Evolutionary conservation across 35 echinoderm and acorn worm species (phyloP), one percentile per base, ranked within the genome.

Genomic region (Hemicentrotus pulcherrimus): DNA sequence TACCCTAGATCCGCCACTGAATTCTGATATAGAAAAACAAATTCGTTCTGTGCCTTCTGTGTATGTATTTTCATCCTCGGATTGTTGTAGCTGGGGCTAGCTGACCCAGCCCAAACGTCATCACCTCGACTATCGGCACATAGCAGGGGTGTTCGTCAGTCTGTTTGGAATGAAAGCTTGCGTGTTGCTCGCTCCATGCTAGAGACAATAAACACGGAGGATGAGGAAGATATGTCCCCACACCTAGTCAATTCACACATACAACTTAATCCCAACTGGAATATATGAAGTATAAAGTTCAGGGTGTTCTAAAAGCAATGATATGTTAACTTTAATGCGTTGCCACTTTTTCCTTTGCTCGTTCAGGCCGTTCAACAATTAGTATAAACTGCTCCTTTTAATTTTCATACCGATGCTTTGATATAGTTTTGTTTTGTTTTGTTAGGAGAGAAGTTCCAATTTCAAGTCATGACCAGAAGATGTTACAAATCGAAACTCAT

Each of bases 121-220:
- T 78, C 65, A 78, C 65, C 65, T 78, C 19, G 18, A 78, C 28
- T 22, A 78, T 78, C 65, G 65, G 65, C 22, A 28, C 65, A 78
- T 78, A 78, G 65, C 65, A 78, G 65, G 65, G 65, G 65, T 78
- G 65, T 78, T 78, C 65, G 65, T 78, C 65, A 78, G 65, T 5
- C 65, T 78, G 65, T 78, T 78, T 78, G 65, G 65, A 78, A 78
- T 78, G 65, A 78, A 78, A 78, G 65, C 65, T 78, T 78, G 1
- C 65, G 65, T 78, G 65, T 78, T 78, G 65, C 65, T 78, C 65
- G 65, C 65, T 78, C 28, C 65, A 28, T 18, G 65, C 65, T 8
- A 78, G 65, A 78, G 65, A 22, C n/a, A 78, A 78, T 78, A 78
- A 78, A 78, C 65, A 78, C 24, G 28, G 65, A 78, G 22, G 35